Base-by-base conservation (phyloP, 2,888 invertebrate genomes). In the Cordilura impudica region DNA sequence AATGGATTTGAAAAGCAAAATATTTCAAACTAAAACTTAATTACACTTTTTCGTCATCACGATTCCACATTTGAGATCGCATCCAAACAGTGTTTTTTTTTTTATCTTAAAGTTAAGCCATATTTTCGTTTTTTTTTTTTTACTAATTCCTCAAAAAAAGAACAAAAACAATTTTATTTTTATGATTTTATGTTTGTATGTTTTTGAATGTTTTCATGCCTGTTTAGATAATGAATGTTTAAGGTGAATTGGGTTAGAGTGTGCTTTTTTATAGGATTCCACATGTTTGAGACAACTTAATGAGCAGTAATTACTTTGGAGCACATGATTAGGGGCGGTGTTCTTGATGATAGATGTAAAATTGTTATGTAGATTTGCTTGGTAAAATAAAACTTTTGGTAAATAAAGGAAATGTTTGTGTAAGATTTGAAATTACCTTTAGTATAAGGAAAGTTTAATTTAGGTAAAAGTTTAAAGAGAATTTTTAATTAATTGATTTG, bases 261-360 rank as follows among this genome's bases (percentile, higher is more conserved):
- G 12, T 31, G 21, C 39, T 2, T 51, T 16, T 58, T 45, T 60
- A 7, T 69, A 53, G 73, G 54, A 61, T 71, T 74, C 35, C 49
- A 73, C 71, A 76, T 60, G 69, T 78, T 74, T 77, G 78, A 82
- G 82, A 82, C 82, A 83, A 82, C 82, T 81, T 83, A 83, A 83
- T 82, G 83, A 81, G 82, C 82, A 78, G 82, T 82, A 82, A 82
- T 82, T 82, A 83, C 78, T 82, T 75, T 82, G 69, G 81, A 81
- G 81, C 75, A 81, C 74, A 80, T 81, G 81, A 81, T 73, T 74
- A 73, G 65, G 72, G 74, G 60, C 49, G 65, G 74, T 60, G 35
- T 60, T 61, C 61, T 61, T 61, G 67, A 39, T 69, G 74, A 75
- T 61, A 75, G 47, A 75, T 75, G 54, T 10, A 75, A 35, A 61